Evolutionary conservation across 1,140 invertebrate species (phyloP), one percentile per base, ranked within the genome.

Genomic region (Probaryconus sp.): DNA sequence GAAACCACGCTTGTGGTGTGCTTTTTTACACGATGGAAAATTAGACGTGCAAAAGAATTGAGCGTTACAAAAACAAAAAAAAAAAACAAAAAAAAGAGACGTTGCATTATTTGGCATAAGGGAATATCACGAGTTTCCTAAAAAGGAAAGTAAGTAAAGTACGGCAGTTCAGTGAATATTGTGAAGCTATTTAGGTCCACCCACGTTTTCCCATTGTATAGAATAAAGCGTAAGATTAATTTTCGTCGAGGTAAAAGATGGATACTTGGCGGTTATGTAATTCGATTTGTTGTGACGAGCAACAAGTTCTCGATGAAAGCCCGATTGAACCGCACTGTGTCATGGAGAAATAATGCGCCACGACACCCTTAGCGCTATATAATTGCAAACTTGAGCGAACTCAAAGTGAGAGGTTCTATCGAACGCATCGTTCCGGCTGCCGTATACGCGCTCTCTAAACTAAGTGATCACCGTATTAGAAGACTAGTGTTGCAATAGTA

Each of bases 351-450:
- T 67, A 56, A 11, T 64, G 16, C 9, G 7, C 30, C 11, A 5
- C 24, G 21, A 55, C 38, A 47, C 26, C 17, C 31, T 10, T 35
- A 55, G 21, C 48, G 7, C 14, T 21, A 13, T 24, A 40, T 60
- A 50, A 68, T 58, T 51, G 67, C 33, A 10, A 47, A 40, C 38
- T 37, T 40, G 21, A 63, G 38, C 24, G 24, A 45, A 10, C 28
- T 13, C 11, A 31, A 21, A 69, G 65, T 60, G 65, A 69, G 65
- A 69, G 65, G 65, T 20, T 43, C 43, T 26, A 60, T 60, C 51
- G 37, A 28, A 60, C 65, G 65, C 55, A 69, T 60, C 65, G 65
- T 69, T 69, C 55, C 65, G 67, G 56, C 40, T 70, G 40, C 67
- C 17, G 55, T 61, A 33, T 51, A 51, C 50, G 56, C 67, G 48